Conservation (phyloP, 2,888 invertebrate genomes). For the Epinotia ramella region DNA sequence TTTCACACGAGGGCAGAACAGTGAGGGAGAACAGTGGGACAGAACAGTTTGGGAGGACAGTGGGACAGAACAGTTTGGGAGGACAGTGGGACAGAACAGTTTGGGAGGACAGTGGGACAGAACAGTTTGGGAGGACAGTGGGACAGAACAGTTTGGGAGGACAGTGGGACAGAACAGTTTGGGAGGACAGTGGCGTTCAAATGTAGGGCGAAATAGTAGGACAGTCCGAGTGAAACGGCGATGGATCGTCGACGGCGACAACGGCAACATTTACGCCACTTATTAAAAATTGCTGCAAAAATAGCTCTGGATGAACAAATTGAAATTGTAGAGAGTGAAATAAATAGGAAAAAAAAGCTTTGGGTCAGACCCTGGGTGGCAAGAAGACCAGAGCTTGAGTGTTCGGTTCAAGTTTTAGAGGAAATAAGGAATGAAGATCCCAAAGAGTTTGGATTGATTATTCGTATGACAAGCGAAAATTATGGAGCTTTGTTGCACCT, state of each 20-base stretch:
- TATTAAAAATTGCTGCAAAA: slow-evolving; percentile 1
- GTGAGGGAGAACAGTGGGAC: too few species aligned
- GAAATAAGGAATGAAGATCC: background rate
- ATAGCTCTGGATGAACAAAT: background rate
- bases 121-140: too few species aligned
- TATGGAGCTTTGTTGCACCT: too few species aligned
- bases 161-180: slow-evolving; percentile 4
- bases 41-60: too few species aligned
- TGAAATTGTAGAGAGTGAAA: background rate
- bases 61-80: too few species aligned
- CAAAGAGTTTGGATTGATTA: too few species aligned
- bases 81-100: too few species aligned
- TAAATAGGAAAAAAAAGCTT: background rate
- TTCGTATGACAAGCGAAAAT: too few species aligned
- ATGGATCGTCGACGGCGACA: background rate
- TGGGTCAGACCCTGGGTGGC: background rate
- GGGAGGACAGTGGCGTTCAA: slow-evolving; percentile 2
- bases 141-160: background rate
- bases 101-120: too few species aligned
- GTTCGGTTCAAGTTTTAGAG: background rate
- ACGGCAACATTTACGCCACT: slow-evolving; percentile 2
- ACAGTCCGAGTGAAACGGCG: background rate
- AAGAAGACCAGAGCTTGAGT: background rate
- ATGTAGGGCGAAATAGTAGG: slow-evolving; percentile 3
- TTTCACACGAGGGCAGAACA: too few species aligned